Base-by-base conservation (phyloP, 2,888 invertebrate genomes). In the Tipula vernalis region DNA sequence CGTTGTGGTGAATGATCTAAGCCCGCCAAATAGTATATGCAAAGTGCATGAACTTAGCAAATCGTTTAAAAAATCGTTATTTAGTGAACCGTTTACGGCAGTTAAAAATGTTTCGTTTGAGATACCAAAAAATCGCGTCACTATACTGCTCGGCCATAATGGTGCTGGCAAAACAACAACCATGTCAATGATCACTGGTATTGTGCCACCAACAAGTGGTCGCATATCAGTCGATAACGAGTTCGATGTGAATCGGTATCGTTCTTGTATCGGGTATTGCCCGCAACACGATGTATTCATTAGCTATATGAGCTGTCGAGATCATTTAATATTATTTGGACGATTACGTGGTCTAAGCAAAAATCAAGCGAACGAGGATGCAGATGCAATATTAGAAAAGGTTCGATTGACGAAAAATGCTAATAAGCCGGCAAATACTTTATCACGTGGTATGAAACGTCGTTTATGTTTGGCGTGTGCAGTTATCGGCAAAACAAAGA, bases 381-480 rank as follows among this genome's bases (percentile, higher is more conserved):
- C 94, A 3, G 90, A 92, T 18, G 89, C 92, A 3, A 92, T 95
- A 88, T 91, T 96, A 47, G 89, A 91, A 12, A 94, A 95, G 89
- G 88, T 93, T 0, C 94, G 95, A 88, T 90, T 97, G 86, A 89
- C 89, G 0, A 93, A 94, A 0, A 97, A 98, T 90, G 92, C 92
- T 1, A 89, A 94, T 88, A 91, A 92, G 42, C 90, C 93, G 88
- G 94, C 95, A 0, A 90, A 91, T 36, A 93, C 94, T 86, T 92
- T 98, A 87, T 98, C 98, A 0, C 98, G 98, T 13, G 98, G 98
- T 12, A 98, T 98, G 94, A 96, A 97, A 91, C 93, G 98, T 87
- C 96, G 97, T 88, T 91, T 98, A 83, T 97, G 96, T 86, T 93
- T 98, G 28, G 97, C 95, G 44, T 96, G 97, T 91, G 96, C 98